Evolutionary conservation across 2,797 vertebrate genomes (phyloP), one percentile per base, ranked within the genome.

Genomic region (Gadopsis bispinosus): DNA sequence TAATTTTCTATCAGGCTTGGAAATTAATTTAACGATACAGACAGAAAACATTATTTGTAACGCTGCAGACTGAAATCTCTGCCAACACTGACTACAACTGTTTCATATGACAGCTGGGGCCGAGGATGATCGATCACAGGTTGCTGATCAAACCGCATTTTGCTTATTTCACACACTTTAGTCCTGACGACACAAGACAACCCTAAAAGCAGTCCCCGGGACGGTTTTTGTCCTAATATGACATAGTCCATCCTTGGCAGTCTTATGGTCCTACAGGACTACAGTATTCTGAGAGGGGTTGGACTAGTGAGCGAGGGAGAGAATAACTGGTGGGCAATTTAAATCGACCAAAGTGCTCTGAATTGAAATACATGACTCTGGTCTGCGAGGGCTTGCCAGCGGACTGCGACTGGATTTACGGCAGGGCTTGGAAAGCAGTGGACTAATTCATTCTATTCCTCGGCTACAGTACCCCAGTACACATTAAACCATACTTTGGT

Each of bases 381-480:
- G 29, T 75, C 80, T 77, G 71, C 58, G 41, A 83, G 67, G 47
- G 12, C 59, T 51, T 56, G 51, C 74, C 81, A 79, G 63, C 78
- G 80, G 79, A 88, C 79, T 83, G 87, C 90, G 88, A 88, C 90
- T 7, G 79, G 81, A 83, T 88, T 93, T 87, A 89, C 91, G 87
- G 80, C 64, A 26, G 59, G 79, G 75, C 77, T 78, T 31, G 39
- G 73, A 80, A 80, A 68, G 78, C 59, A 9, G 10, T 5, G 50
- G 69, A 77, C 78, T 79, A 74, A 83, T 81, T 83, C 62, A 73
- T 61, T 79, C 73, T 85, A 73, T 82, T 83, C 62, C 61, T 39
- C n/a, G 1, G 62, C 75, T n/a, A 66, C 79, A 77, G 70, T 31
- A 31, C 14, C 59, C 70, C 47, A 8, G 14, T 29, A 62, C 68